phyloP scores from a whole-genome alignment of 2,113 vertebrate species.

The Camelus bactrianus region DNA sequence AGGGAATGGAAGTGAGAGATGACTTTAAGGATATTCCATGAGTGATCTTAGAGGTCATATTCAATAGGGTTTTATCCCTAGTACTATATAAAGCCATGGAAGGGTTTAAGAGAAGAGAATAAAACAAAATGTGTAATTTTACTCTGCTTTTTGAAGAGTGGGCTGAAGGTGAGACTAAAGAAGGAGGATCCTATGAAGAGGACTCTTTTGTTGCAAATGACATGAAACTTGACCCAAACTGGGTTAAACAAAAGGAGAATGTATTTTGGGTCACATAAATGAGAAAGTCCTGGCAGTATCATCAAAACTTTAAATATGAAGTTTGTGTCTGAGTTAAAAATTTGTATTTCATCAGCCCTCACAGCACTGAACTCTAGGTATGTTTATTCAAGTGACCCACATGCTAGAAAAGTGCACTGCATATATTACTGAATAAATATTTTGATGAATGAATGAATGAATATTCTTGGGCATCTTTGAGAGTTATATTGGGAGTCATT shows the following conservation, averaged over 20 bases:
- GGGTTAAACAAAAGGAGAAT: not conserved
- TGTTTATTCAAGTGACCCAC: not conserved
- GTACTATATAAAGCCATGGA: not conserved
- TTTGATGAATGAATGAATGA: not conserved
- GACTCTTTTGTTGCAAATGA: not conserved
- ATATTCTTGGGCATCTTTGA: not conserved
- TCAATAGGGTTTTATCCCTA: not conserved
- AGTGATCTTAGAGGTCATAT: not conserved
- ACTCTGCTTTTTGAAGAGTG: not conserved
- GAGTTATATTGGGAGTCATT: not conserved
- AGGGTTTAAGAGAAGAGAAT: not conserved
- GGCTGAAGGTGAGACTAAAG: not conserved
- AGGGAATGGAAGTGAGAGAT: not conserved
- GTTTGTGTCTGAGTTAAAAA: not conserved
- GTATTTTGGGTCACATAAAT: not conserved
- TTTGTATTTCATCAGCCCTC: not conserved
- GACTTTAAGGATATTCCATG: not conserved
- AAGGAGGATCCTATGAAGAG: not conserved
- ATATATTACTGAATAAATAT: not conserved
- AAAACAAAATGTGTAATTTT: slow-evolving; percentile 19
- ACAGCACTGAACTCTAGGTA: not conserved
- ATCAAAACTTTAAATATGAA: slow-evolving; percentile 44
- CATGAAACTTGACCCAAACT: slow-evolving; percentile 48
- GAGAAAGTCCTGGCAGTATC: not conserved
- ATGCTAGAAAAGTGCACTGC: not conserved